phyloP scores from a whole-genome alignment of 2,113 vertebrate genomes.

The Sarotherodon lohbergeri region DNA sequence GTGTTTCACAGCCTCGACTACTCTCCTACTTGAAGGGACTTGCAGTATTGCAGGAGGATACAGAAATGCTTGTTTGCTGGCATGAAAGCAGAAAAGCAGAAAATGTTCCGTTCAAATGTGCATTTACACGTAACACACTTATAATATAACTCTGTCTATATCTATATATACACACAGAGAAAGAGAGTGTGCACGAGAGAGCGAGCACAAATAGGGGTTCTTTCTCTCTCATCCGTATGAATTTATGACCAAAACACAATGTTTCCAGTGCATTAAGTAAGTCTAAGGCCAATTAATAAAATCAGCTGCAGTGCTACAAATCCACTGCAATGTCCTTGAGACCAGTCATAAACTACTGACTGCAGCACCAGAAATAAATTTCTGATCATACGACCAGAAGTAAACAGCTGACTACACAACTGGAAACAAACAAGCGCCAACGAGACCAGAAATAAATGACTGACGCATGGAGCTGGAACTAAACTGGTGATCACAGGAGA shows the following conservation, averaged over 20 bases:
- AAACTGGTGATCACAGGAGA: constrained; percentile 61
- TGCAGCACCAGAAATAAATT: constrained; percentile 45
- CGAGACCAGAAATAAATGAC: constrained; percentile 54
- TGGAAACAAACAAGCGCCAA: constrained; percentile 55
- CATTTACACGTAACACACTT: not conserved
- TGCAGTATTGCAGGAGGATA: not conserved
- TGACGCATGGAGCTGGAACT: constrained; percentile 52
- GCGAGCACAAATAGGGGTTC: not conserved
- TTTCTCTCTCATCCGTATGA: not conserved
- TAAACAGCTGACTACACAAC: constrained; percentile 58
- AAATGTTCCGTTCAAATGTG: not conserved
- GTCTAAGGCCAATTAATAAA: constrained; percentile 44
- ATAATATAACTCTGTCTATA: not conserved
- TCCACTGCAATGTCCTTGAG: constrained; percentile 33
- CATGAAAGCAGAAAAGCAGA: not conserved
- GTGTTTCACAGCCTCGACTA: not conserved
- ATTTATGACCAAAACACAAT: constrained; percentile 28
- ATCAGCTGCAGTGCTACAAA: constrained; percentile 11
- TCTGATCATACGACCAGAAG: constrained; percentile 49
- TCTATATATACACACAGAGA: not conserved
- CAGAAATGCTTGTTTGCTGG: not conserved
- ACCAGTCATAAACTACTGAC: constrained; percentile 39
- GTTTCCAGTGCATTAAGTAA: constrained; percentile 42
- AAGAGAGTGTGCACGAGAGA: not conserved
- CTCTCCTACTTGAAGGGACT: not conserved